These are phyloP conservation scores for Argyrosomus regius DNA, from an alignment of 2,797 vertebrate species.

Conservation along the genomic window DNA sequence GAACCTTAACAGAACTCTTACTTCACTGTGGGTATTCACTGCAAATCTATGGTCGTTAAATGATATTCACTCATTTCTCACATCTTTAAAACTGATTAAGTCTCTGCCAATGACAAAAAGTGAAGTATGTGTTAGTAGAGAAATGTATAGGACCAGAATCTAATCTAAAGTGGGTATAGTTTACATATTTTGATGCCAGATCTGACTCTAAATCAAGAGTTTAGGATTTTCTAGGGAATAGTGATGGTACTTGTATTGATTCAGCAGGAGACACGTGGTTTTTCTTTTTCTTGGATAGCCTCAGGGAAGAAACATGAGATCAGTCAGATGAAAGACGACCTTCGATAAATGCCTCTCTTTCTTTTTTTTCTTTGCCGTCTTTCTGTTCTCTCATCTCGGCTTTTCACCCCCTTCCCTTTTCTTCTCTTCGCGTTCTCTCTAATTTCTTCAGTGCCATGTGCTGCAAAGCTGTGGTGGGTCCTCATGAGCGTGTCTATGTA, in stretches of 20 bases:
- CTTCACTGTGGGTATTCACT: neutral
- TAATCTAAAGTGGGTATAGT: neutral
- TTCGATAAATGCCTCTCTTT: slow-evolving; percentile 52
- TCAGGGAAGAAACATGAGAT: slow-evolving; percentile 71
- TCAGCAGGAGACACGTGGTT: slow-evolving; percentile 57
- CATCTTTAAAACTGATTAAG: neutral
- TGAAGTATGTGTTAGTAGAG: neutral
- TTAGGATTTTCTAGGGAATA: slow-evolving; percentile 14
- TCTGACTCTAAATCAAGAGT: neutral
- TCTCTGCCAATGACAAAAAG: neutral
- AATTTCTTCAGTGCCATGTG: slow-evolving; percentile 74
- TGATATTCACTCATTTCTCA: neutral
- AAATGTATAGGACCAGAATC: neutral
- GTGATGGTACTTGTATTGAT: slow-evolving; percentile 51
- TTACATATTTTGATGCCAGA: neutral
- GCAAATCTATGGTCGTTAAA: neutral
- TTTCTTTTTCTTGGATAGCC: slow-evolving; percentile 61
- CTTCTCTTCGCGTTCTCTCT: slow-evolving; percentile 29
- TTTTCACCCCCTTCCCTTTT: neutral
- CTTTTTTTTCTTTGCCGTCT: slow-evolving; percentile 31
- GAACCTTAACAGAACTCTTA: neutral
- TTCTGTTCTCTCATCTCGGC: slow-evolving; percentile 9
- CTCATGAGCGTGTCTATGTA: slow-evolving; percentile 10
- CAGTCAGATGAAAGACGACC: slow-evolving; percentile 68
- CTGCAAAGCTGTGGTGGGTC: slow-evolving; percentile 79